Evolutionary conservation across 2,797 vertebrate genomes (phyloP), one percentile per base, ranked within the genome.

Genomic region (Notamacropus eugenii): DNA sequence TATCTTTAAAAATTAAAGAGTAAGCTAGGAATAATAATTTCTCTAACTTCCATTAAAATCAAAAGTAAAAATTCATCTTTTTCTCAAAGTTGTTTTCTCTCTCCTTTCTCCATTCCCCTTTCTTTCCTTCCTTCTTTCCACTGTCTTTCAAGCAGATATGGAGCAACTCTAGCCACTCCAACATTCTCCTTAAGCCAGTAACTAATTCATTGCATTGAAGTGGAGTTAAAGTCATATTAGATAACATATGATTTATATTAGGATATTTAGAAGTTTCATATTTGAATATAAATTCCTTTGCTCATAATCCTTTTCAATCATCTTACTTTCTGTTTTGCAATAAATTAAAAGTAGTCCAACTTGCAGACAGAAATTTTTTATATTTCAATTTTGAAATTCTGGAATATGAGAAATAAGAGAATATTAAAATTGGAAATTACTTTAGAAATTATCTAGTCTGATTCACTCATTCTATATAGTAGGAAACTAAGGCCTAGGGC

Each of bases 1-100:
- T 57, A 92, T 96, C 94, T 19, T 91, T 95, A 96, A 95, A 94
- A 95, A 67, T 96, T 22, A 95, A 97, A 94, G 55, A 74, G 0
- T 55, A 92, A 95, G 90, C 24, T 46, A 93, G 59, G 96, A 95
- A 96, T 90, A 55, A 55, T 46, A 52, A 96, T 96, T 92, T 87
- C 93, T 67, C 93, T 31, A 94, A 50, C 56, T 95, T 95, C 92
- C 62, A n/a, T 24, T 94, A 93, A 46, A 92, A n/a, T 97, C 58
- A 91, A 96, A 96, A 90, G n/a, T 9, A 93, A 24, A 96, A 54
- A 92, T 54, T 34, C 40, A 40, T 40, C n/a, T n/a, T 74, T 74
- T 67, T 5, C 62, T 74, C 62, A 67, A 59, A 59, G 5, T 67
- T 67, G 59, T 62, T 14, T 62, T 62, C 59, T 67, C 62, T 67